A percentile compares a stretch with the other conserved stretches of the same genome.
phyloP scores from a whole-genome alignment of 2,888 invertebrate species.

The Lumbricus terrestris region DNA sequence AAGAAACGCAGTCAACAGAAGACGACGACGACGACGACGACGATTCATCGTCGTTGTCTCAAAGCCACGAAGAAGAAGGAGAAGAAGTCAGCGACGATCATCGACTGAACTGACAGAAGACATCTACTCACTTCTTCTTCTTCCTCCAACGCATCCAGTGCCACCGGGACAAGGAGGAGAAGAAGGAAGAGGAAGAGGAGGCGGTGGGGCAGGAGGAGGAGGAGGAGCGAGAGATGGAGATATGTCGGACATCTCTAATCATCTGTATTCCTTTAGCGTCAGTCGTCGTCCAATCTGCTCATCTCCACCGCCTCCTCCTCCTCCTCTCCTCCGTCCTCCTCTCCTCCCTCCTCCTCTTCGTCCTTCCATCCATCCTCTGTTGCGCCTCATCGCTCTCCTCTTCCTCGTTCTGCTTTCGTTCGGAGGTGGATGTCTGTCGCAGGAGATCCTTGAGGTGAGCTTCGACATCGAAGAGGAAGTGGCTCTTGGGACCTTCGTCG shows the following conservation, averaged over 20 bases:
- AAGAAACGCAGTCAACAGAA: too few relatives aligned
- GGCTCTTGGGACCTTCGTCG: slow-evolving; percentile 22
- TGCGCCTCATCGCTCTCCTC: not conserved
- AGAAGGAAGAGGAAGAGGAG: not conserved
- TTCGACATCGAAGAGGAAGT: slow-evolving; percentile 27
- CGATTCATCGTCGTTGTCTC: too few relatives aligned
- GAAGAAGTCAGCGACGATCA: too few relatives aligned
- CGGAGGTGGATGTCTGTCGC: not conserved
- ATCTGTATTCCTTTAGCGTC: not conserved
- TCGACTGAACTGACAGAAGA: too few relatives aligned
- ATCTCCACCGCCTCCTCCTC: not conserved
- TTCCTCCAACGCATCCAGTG: too few relatives aligned
- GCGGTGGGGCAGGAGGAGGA: not conserved
- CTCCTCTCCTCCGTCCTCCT: not conserved
- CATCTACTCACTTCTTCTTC: too few relatives aligned
- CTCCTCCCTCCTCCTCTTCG: too few relatives aligned
- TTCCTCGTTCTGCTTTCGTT: not conserved
- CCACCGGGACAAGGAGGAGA: not conserved
- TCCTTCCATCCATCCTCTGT: not conserved
- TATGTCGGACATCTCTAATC: not conserved
- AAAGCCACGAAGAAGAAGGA: not conserved
- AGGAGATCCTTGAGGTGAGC: slow-evolving; percentile 25
- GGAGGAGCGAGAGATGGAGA: not conserved
- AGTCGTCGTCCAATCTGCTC: not conserved
- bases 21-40: too few relatives aligned